Base-by-base conservation (phyloP, 2,888 invertebrate genomes). In the Schizotus pectinicornis region DNA sequence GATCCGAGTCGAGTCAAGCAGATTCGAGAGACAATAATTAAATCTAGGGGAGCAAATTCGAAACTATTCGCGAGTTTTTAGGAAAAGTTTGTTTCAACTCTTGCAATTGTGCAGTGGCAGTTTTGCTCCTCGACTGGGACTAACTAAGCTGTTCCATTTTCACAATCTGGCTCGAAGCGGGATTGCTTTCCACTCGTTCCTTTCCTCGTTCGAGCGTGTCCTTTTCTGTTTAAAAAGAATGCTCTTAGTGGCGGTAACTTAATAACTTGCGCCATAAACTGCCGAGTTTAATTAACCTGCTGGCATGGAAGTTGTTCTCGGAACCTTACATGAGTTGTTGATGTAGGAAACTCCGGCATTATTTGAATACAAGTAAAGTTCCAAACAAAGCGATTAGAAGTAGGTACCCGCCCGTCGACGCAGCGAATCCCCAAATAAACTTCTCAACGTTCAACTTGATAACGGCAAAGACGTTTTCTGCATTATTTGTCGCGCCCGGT, bases 331-430 rank as follows among this genome's bases (percentile, higher is more conserved):
- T 56, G 56, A 51, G 50, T 51, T 55, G 59, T 59, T 59, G 55
- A 55, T 59, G 59, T 47, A 46, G 45, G 43, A 52, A 53, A 57
- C 57, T 57, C 41, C 11, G 45, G 51, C 55, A 54, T 59, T 59
- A 59, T 59, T 59, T 59, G 59, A 59, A 59, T 54, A 49, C 54
- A 54, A 59, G 52, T 30, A 43, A 59, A 59, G 59, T 59, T 58
- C 34, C 32, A 49, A 59, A 59, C 59, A 59, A 59, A 50, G 50
- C 51, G 56, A 56, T 56, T 51, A 56, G 45, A 56, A 56, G 55
- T 37, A 49, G 5, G 3, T 22, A 22, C 22, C 22, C 55, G n/a
- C 42, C 7, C 41, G 55, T 49, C 55, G 5, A 22, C 22, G 22
- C 5, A 3, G 22, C 22, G 22, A 22, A 22, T 22, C 22, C 5